These are phyloP conservation scores for Dorcus parallelipipedus DNA, from an alignment of 2,888 invertebrate genomes.

Conservation along the genomic window DNA sequence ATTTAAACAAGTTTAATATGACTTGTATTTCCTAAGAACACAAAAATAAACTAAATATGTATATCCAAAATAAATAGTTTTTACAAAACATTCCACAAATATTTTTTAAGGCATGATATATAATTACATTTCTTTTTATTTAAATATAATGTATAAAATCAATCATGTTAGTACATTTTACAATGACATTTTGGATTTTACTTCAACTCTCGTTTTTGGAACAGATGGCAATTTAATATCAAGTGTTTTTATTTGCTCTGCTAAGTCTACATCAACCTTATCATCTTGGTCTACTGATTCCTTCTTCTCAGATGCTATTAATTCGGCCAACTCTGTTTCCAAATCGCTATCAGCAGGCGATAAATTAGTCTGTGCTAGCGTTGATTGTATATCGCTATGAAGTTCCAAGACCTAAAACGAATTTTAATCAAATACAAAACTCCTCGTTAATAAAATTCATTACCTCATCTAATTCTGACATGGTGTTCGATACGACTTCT, in stretches of 20 bases:
- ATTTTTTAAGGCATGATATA: no score
- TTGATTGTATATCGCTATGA: conserved; percentile 56
- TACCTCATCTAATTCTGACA: conserved; percentile 72
- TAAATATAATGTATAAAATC: no score
- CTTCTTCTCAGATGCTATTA: conserved; percentile 46
- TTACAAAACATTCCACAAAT: no score
- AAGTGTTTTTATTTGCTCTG: conserved; percentile 2
- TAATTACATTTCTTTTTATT: no score
- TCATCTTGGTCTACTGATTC: background rate
- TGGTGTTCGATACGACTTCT: conserved; percentile 66
- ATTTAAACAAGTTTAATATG: no score
- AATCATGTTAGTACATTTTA: background rate
- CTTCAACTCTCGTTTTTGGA: background rate
- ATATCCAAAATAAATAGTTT: no score
- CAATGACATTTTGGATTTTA: conserved; percentile 7
- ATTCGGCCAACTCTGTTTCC: conserved; percentile 63
- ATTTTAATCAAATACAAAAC: conserved; percentile 3
- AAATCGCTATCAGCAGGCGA: conserved; percentile 57
- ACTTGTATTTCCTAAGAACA: no score
- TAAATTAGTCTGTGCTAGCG: conserved; percentile 52
- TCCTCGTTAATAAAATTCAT: conserved; percentile 12
- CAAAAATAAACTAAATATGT: no score
- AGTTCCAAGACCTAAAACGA: conserved; percentile 55
- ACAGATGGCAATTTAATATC: conserved; percentile 7
- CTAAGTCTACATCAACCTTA: conserved; percentile 4